Conservation (phyloP, 2,113 vertebrate species). For the Eptesicus fuscus region DNA sequence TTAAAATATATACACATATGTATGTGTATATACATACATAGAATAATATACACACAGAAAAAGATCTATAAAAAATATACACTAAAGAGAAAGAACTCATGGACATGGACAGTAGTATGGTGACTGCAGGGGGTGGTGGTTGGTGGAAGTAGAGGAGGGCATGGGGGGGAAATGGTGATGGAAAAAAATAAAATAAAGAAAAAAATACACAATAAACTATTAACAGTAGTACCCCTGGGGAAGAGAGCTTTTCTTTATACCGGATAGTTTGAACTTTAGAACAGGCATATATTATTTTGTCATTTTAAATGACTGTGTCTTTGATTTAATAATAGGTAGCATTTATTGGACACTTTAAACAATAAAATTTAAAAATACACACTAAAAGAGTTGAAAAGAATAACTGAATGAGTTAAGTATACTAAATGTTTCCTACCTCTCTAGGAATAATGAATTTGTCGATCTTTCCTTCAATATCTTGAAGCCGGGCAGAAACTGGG, state of each 20-base stretch:
- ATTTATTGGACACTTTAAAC: neutral
- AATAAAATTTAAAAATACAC: neutral
- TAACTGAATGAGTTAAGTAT: slow-evolving; percentile 7
- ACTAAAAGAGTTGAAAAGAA: slow-evolving; percentile 8
- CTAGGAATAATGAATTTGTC: slow-evolving; percentile 93
- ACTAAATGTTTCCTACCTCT: slow-evolving; percentile 85
- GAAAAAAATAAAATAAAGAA: neutral
- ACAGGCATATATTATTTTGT: neutral
- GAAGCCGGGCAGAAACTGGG: slow-evolving; percentile 92
- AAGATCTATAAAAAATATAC: neutral
- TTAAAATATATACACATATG: neutral
- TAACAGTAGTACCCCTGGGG: neutral
- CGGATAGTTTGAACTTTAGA: neutral
- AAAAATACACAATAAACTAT: neutral
- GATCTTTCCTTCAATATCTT: slow-evolving; percentile 94
- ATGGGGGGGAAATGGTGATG: neutral
- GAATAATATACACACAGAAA: neutral
- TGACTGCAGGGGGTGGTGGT: neutral
- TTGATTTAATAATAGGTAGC: neutral
- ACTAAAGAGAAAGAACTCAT: neutral
- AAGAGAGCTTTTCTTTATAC: neutral
- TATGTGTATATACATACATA: neutral
- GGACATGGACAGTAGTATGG: neutral
- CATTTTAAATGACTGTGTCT: neutral
- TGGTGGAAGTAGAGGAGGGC: neutral